phyloP scores from a whole-genome alignment of 2,797 vertebrate species.

The Neoniphon sammara region DNA sequence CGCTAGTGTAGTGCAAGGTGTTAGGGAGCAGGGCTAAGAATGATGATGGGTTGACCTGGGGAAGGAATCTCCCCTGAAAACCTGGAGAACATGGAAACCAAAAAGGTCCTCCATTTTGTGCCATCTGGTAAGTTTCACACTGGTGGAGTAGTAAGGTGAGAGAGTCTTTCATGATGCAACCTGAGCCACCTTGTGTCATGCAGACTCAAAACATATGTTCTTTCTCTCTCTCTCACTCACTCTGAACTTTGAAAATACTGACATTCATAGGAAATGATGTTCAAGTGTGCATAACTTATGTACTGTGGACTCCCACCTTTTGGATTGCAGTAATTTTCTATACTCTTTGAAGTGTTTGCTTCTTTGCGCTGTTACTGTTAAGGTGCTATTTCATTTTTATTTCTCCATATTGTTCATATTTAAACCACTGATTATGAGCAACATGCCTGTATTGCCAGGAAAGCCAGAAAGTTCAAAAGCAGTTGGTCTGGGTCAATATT shows the following conservation, averaged over 20 bases:
- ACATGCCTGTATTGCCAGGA: conserved; percentile 42
- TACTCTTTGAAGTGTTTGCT: neutral
- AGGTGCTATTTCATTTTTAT: neutral
- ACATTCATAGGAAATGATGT: neutral
- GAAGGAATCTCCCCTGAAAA: conserved; percentile 50
- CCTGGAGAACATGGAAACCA: conserved; percentile 75
- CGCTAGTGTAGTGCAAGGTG: conserved; percentile 29
- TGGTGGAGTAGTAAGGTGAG: conserved; percentile 37
- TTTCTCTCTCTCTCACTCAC: neutral
- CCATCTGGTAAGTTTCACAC: conserved; percentile 79
- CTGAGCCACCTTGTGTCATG: conserved; percentile 59
- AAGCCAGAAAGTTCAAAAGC: conserved; percentile 18
- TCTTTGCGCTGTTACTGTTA: neutral
- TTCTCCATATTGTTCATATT: neutral
- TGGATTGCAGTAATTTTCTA: neutral
- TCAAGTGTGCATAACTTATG: neutral
- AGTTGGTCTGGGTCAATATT: conserved; percentile 65
- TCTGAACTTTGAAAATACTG: neutral
- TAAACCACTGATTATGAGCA: conserved; percentile 29
- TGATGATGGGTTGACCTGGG: conserved; percentile 79
- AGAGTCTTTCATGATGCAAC: conserved; percentile 57
- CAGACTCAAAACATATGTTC: conserved; percentile 10
- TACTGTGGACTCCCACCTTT: neutral
- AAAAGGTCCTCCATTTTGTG: conserved; percentile 78
- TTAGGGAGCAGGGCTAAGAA: conserved; percentile 62